These are phyloP conservation scores for Ceratoteleas bidentatus DNA, from an alignment of 1,140 invertebrate genomes.

Conservation along the genomic window DNA sequence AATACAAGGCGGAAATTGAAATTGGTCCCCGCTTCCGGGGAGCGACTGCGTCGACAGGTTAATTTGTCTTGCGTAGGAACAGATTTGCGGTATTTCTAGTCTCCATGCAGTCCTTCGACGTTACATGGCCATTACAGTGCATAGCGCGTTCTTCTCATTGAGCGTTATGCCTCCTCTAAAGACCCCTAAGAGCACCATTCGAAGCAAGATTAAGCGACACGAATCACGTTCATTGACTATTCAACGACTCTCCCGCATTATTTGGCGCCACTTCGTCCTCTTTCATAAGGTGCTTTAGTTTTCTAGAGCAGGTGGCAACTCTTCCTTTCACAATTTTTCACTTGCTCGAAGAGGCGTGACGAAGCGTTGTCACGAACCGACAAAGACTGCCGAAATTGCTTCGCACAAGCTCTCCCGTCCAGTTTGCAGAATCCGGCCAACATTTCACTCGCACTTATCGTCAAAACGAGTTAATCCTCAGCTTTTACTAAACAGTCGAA, in stretches of 20 bases:
- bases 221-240: conserved; percentile 72
- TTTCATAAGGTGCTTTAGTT: conserved; percentile 42
- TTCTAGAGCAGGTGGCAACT: conserved; percentile 67
- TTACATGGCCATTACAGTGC: conserved; percentile 42
- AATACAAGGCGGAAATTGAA: conserved; percentile 17
- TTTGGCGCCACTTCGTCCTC: conserved; percentile 40
- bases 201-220: conserved; percentile 68
- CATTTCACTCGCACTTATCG: conserved; percentile 2
- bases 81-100: conserved; percentile 43
- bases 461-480: no score
- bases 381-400: conserved; percentile 23
- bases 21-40: conserved; percentile 15
- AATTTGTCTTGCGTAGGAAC: conserved; percentile 46
- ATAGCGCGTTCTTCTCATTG: conserved; percentile 53
- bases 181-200: conserved; percentile 62
- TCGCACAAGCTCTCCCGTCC: conserved; percentile 16
- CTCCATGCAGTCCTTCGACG: conserved; percentile 30
- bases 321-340: conserved; percentile 44
- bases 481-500: no score
- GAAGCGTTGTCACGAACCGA: conserved; percentile 48
- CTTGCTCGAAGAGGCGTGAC: conserved; percentile 44
- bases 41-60: conserved; percentile 32
- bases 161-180: conserved; percentile 45
- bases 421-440: conserved; percentile 16
- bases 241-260: conserved; percentile 62